Conservation (phyloP, 2,888 invertebrate genomes). For the Ctena decussata region DNA sequence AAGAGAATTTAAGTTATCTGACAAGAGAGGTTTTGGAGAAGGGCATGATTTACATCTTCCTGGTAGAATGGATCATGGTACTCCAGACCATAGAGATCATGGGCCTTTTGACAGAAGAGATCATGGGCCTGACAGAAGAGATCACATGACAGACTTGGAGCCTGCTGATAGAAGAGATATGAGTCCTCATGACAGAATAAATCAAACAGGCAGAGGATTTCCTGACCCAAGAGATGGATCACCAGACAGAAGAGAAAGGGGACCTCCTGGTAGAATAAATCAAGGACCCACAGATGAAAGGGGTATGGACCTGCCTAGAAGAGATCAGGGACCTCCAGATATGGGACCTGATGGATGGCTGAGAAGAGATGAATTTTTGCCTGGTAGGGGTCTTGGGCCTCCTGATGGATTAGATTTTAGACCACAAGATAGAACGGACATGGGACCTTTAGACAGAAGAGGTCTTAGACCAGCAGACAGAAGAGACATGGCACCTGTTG, state of each 20-base stretch:
- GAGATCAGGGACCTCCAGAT: not conserved
- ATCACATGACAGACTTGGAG: too few species aligned
- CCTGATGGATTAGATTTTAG: constrained; percentile 11
- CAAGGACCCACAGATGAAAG: not conserved
- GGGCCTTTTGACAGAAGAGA: not conserved
- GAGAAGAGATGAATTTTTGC: not conserved
- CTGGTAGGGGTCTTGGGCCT: not conserved
- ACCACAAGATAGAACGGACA: not conserved
- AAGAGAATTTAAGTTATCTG: not conserved
- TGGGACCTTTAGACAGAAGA: not conserved
- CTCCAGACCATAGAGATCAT: constrained; percentile 13
- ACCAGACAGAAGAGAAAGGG: constrained; percentile 4
- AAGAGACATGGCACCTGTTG: not conserved
- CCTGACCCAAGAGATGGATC: constrained; percentile 19
- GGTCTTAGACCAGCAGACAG: not conserved
- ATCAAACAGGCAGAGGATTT: constrained; percentile 5
- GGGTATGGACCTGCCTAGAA: not conserved
- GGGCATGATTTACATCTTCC: too few species aligned
- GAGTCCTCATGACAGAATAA: not conserved
- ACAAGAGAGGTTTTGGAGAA: not conserved
- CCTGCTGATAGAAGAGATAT: not conserved
- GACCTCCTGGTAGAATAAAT: not conserved
- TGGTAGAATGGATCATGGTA: not conserved
- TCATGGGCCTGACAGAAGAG: not conserved
- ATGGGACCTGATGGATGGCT: not conserved